These are phyloP conservation scores for Tolypeutes matacus DNA, from an alignment of 2,797 vertebrate genomes.

Conservation along the genomic window DNA sequence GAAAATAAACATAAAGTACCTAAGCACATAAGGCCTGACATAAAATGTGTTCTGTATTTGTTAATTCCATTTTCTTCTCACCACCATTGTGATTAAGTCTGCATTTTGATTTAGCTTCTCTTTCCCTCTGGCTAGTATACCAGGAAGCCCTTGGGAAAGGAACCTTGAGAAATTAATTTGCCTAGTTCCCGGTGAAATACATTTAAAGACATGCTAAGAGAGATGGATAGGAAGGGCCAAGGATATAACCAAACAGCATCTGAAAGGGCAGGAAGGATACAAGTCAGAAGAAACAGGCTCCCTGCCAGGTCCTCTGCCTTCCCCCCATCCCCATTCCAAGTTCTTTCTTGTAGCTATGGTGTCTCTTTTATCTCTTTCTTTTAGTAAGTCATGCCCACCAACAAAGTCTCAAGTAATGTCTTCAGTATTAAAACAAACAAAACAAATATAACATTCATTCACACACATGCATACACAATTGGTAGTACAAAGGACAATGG, in stretches of 20 bases:
- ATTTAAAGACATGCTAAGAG: conserved; percentile 34
- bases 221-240: not conserved
- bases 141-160: conserved; percentile 38
- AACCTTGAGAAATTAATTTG: conserved; percentile 40
- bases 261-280: not conserved
- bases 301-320: not conserved
- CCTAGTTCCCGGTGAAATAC: conserved; percentile 7
- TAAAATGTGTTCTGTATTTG: not conserved
- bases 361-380: not conserved
- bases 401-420: conserved; percentile 30
- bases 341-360: not conserved
- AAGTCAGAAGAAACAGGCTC: not conserved
- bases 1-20: conserved; percentile 40
- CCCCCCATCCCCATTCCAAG: not conserved
- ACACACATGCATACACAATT: not conserved
- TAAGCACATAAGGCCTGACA: not conserved
- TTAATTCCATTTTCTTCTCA: conserved; percentile 45
- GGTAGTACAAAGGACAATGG: not conserved
- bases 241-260: not conserved
- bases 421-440: conserved; percentile 19
- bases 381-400: not conserved
- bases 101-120: conserved; percentile 15
- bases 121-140: not conserved
- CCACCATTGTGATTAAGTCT: conserved; percentile 30
- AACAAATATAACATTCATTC: not conserved